Evolutionary conservation across 2,797 vertebrate genomes (phyloP), one percentile per base, ranked within the genome.

Genomic region (Bovichtus diacanthus): DNA sequence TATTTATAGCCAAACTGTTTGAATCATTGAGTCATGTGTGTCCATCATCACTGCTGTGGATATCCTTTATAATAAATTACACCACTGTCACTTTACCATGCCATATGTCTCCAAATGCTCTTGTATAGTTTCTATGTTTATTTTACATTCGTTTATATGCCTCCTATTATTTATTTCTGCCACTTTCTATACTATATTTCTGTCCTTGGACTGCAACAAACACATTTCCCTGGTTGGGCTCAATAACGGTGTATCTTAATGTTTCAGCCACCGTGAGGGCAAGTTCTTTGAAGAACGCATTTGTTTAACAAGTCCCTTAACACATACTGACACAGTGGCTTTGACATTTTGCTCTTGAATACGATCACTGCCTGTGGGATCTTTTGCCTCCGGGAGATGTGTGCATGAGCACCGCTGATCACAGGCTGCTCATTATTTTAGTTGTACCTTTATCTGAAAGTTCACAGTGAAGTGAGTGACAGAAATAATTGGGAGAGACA

Each of bases 41-140:
- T 68, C 62, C 63, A 79, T 81, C 41, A 58, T 58, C 80, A 65
- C 41, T 84, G 79, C 64, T 79, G 83, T 81, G 90, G 58, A 87
- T 72, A 82, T 92, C 88, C 84, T 82, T 29, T 29, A 29, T 29
- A 29, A 29, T 29, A 29, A 29, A 29, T 29, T 29, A 29, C 29
- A 29, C 29, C 29, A 29, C 29, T 29, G 29, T 29, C 29, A 29
- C 29, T 29, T 29, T 1, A 34, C 31, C 31, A 34, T 7, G 31
- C 6, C 9, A 34, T 34, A 34, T 34, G 31, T 34, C 31, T 34
- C 31, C 31, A 34, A 34, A 34, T 34, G 6, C 31, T 34, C 34
- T 31, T 34, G 31, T 34, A 31, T 34, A 7, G 31, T 34, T 34
- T 34, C 31, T 34, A 34, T 34, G 7, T 34, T 7, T 34, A 34